Evolutionary conservation across 2,888 invertebrate genomes (phyloP).

Genomic region (Drosophila nigritarsus): DNA sequence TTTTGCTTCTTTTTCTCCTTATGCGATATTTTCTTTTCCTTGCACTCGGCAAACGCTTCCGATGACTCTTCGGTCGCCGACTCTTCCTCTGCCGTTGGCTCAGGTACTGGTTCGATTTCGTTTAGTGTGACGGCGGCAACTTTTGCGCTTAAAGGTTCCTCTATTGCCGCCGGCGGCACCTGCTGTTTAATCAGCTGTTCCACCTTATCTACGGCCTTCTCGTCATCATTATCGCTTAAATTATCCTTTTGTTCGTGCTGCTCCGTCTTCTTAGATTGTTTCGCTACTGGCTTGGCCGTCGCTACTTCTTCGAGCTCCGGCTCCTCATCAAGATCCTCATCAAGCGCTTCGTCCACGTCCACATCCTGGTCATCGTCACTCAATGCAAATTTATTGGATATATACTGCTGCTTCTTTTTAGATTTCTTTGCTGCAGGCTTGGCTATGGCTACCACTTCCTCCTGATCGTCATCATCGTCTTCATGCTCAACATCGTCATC

Average conservation of each 20-base stretch:
- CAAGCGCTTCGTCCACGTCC: constrained; percentile 70
- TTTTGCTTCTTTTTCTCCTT: constrained; percentile 97
- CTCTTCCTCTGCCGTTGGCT: constrained; percentile 8
- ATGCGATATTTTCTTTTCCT: constrained; percentile 92
- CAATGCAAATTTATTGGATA: constrained; percentile 59
- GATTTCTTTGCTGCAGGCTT: constrained; percentile 80
- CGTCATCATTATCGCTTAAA: constrained; percentile 78
- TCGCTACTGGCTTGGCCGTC: constrained; percentile 67
- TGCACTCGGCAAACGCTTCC: constrained; percentile 26
- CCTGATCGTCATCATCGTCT: constrained; percentile 36
- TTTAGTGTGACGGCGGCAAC: constrained; percentile 8
- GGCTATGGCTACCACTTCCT: constrained; percentile 27
- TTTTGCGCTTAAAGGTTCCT: constrained; percentile 3
- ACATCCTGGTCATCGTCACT: constrained; percentile 34
- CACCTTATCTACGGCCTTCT: constrained; percentile 21
- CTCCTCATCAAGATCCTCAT: constrained; percentile 41
- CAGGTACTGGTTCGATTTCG: constrained; percentile 20
- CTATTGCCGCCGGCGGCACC: neutral
- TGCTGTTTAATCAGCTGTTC: neutral
- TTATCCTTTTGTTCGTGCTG: constrained; percentile 61
- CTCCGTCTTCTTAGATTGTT: constrained; percentile 83
- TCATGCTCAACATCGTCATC: constrained; percentile 36
- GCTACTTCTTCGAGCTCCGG: constrained; percentile 33
- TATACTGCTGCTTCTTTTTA: constrained; percentile 80
- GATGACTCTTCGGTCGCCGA: constrained; percentile 13